A percentile compares a stretch with the other conserved stretches of the same genome.
phyloP scores from a whole-genome alignment of 1,140 invertebrate species.

The Eueides isabella region DNA sequence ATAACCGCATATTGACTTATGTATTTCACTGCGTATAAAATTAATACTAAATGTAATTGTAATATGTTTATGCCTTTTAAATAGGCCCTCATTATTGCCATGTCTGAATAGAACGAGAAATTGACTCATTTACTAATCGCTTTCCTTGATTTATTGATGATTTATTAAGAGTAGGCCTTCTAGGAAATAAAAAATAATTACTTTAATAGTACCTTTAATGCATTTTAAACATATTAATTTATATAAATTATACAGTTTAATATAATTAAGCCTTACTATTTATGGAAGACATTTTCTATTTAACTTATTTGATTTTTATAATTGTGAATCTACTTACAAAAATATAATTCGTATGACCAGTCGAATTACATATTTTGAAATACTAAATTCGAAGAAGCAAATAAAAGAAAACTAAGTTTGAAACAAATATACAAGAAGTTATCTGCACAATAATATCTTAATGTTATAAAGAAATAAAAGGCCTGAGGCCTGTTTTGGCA shows the following conservation, averaged over 20 bases:
- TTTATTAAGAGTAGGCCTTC: neutral
- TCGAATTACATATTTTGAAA: neutral
- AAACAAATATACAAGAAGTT: neutral
- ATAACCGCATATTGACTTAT: constrained; percentile 2
- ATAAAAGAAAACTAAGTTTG: no score
- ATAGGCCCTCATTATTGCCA: neutral
- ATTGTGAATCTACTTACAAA: no score
- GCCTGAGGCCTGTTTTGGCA: no score
- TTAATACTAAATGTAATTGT: neutral
- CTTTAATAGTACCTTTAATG: neutral
- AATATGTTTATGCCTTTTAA: neutral
- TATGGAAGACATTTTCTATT: constrained; percentile 38
- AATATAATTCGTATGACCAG: no score
- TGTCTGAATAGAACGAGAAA: neutral
- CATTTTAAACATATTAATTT: neutral
- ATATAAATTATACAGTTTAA: constrained; percentile 7
- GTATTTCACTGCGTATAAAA: neutral
- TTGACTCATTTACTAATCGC: constrained; percentile 3
- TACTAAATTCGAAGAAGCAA: no score
- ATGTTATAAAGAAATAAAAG: no score
- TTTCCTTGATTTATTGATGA: neutral
- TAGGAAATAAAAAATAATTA: neutral
- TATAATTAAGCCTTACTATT: constrained; percentile 22
- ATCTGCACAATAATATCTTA: neutral
- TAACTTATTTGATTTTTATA: no score